Evolutionary conservation across 2,113 vertebrate species (phyloP), one percentile per base, ranked within the genome.

Genomic region (Ifrita kowaldi): DNA sequence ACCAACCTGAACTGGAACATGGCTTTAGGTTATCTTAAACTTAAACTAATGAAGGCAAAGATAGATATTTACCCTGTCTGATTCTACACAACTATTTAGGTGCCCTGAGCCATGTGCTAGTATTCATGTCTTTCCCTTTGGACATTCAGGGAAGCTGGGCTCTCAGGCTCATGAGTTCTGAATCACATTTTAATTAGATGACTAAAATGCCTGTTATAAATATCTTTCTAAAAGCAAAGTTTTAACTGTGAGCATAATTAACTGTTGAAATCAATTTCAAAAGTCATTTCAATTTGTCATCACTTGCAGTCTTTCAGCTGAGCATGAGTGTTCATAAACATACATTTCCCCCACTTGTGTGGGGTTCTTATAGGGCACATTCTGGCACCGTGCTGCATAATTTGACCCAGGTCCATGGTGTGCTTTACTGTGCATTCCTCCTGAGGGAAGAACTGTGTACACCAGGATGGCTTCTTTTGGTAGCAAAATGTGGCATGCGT

Each of bases 271-370:
- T 70, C 10, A 67, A 75, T 92, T 93, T 84, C 16, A 86, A 74
- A 93, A 92, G 41, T 50, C 39, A 83, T 90, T 95, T 88, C 30
- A 35, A 30, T 95, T 89, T 93, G 92, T 84, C 85, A 86, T 65
- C 62, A 28, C 68, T 88, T 69, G 28, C 50, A 69, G 37, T 27
- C 53, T 63, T 90, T 92, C 57, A 86, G 59, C 68, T 86, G 71
- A 80, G n/a, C 5, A 2, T 42, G 50, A 71, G 33, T 33, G 16
- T 70, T 88, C 5, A 6, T 67, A 71, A 76, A 76, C 10, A 12
- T 16, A 9, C 3, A 12, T n/a, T 32, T 35, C 4, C 15, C 8
- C 6, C 16, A 5, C 15, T 67, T 23, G 8, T 8, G 42, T 19
- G n/a, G 42, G 39, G 23, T 44, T 83, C 39, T 84, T 41, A 30